Conservation (phyloP, 2,888 invertebrate genomes). For the Litoditis marina region DNA sequence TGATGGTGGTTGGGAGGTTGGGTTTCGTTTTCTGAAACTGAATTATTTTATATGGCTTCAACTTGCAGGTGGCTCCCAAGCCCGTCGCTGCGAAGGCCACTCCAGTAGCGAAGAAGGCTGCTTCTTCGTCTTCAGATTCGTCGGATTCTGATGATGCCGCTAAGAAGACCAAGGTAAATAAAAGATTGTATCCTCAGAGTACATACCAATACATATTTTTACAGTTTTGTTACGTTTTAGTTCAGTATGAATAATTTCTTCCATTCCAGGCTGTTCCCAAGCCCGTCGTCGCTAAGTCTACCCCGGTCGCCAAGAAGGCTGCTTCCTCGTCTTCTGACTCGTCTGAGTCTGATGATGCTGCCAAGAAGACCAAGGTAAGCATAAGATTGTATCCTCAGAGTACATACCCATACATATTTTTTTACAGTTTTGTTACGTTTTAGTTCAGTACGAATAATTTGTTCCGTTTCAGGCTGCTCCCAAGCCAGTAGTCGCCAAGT, state of each 20-base stretch:
- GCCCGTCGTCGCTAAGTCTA: conserved; percentile 1
- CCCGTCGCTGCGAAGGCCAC: conserved; percentile 12
- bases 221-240: too few relatives aligned
- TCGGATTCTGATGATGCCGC: conserved; percentile 30
- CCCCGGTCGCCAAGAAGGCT: neutral
- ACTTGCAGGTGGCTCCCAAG: neutral
- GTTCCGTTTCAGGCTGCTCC: neutral
- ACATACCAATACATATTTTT: too few relatives aligned
- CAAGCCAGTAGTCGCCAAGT: neutral
- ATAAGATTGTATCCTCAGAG: too few relatives aligned
- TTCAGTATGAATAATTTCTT: too few relatives aligned
- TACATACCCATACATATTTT: too few relatives aligned
- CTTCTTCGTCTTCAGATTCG: conserved; percentile 26
- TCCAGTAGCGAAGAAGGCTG: conserved; percentile 30
- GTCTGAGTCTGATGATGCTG: neutral
- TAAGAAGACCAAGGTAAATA: conserved; percentile 25
- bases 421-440: too few relatives aligned
- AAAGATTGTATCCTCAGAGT: too few relatives aligned
- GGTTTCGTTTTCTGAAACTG: too few relatives aligned
- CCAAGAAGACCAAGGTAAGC: neutral
- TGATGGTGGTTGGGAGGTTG: too few relatives aligned
- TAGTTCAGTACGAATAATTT: too few relatives aligned
- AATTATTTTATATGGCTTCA: neutral
- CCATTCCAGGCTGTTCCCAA: neutral
- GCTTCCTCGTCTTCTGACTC: conserved; percentile 1